Evolutionary conservation across 1,140 invertebrate genomes (phyloP).

Genomic region (Cyclina sinensis): DNA sequence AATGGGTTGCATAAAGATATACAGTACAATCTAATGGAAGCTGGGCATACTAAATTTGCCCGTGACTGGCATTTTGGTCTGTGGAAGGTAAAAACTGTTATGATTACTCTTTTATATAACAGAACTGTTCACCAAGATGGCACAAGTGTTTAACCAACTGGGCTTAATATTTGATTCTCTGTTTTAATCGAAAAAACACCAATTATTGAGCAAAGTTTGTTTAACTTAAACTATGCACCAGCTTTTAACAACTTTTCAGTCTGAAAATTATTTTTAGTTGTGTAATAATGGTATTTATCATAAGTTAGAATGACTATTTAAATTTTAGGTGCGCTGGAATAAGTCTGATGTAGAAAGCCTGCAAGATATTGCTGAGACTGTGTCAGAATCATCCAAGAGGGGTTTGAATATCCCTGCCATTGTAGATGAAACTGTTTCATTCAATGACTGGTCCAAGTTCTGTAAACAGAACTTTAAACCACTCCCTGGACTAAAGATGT

Average conservation of each 20-base stretch:
- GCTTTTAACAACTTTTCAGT: too few relatives aligned
- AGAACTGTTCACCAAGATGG: too few relatives aligned
- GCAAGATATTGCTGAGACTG: not conserved
- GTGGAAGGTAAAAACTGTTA: not conserved
- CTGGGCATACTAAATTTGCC: not conserved
- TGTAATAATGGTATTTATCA: too few relatives aligned
- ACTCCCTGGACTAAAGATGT: not conserved
- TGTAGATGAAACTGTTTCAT: not conserved
- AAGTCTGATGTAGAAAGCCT: not conserved
- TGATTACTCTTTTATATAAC: too few relatives aligned
- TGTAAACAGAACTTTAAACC: not conserved
- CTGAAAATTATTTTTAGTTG: too few relatives aligned
- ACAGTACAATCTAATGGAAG: not conserved
- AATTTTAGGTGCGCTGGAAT: not conserved
- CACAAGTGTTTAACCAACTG: too few relatives aligned
- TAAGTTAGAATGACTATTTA: too few relatives aligned
- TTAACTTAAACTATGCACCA: too few relatives aligned
- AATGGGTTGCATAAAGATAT: not conserved
- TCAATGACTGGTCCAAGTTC: not conserved
- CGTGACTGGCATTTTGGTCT: conserved; percentile 17
- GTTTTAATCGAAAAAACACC: too few relatives aligned
- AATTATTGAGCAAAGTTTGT: too few relatives aligned
- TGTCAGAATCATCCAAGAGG: not conserved
- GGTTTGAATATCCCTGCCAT: not conserved
- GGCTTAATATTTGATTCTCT: too few relatives aligned